Conservation (phyloP, 92 coral and sea anemone genomes). For the Pocillopora grandis region DNA sequence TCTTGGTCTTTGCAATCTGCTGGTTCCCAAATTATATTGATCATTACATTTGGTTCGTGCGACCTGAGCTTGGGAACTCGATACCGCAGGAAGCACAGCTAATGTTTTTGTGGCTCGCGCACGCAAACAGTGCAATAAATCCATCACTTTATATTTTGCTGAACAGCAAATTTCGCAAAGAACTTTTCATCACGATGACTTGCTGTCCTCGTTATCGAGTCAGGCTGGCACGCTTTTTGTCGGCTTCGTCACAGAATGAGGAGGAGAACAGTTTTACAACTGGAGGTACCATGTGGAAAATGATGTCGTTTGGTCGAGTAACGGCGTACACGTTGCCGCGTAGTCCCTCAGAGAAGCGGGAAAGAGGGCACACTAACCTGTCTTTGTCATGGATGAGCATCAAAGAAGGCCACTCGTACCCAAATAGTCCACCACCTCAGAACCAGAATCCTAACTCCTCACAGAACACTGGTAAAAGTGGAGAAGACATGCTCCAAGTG, state of each 20-base stretch:
- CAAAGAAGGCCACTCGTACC: neutral
- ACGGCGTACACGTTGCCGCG: constrained; percentile 27
- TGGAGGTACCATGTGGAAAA: constrained; percentile 18
- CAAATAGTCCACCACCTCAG: neutral
- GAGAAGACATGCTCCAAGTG: neutral
- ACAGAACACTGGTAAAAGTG: neutral
- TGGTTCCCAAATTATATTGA: constrained; percentile 50
- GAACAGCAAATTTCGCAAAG: constrained; percentile 39
- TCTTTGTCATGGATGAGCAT: constrained; percentile 34
- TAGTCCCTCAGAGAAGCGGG: constrained; percentile 3
- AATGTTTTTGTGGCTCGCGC: constrained; percentile 38
- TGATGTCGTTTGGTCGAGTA: constrained; percentile 20
- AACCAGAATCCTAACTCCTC: neutral
- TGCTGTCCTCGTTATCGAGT: constrained; percentile 22
- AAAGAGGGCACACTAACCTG: constrained; percentile 10
- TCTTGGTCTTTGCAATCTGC: constrained; percentile 42
- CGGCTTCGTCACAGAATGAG: neutral
- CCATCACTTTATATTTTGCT: constrained; percentile 42
- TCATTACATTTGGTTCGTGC: constrained; percentile 34
- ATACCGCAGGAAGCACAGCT: neutral
- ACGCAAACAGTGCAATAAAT: constrained; percentile 52
- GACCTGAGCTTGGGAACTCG: neutral
- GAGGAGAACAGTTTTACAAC: constrained; percentile 8
- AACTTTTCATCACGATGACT: neutral
- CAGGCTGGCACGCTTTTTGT: neutral